These are phyloP conservation scores for Rhamnusium bicolor DNA, from an alignment of 2,888 invertebrate species.

Conservation along the genomic window DNA sequence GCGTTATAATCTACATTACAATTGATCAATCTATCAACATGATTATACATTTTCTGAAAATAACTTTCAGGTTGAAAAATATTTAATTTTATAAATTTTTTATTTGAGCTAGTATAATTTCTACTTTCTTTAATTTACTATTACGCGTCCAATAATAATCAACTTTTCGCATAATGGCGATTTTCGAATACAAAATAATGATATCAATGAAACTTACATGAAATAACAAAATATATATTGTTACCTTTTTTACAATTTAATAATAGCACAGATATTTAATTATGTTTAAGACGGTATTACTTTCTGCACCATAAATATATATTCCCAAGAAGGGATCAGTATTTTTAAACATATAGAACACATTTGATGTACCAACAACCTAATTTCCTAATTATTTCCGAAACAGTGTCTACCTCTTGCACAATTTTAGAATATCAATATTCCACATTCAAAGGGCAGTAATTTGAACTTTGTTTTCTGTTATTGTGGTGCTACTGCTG, in stretches of 20 bases:
- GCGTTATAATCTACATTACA: background rate
- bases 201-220: background rate
- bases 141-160: too few relatives aligned
- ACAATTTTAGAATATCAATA: background rate
- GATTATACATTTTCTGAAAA: background rate
- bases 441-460: slow-evolving; percentile 53
- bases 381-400: slow-evolving; percentile 16
- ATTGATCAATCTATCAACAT: background rate
- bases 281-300: background rate
- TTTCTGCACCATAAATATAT: background rate
- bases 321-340: background rate
- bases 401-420: background rate
- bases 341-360: background rate
- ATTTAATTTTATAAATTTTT: too few relatives aligned
- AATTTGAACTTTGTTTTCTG: slow-evolving; percentile 54
- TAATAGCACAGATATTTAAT: background rate
- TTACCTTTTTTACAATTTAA: background rate
- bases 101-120: too few relatives aligned
- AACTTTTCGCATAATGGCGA: too few relatives aligned
- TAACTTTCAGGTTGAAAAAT: background rate
- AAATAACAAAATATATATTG: background rate
- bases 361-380: background rate
- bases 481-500: slow-evolving; percentile 48
- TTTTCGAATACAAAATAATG: too few relatives aligned
- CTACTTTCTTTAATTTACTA: too few relatives aligned